These are phyloP conservation scores for Phataginus tetradactyla DNA, from an alignment of 2,797 vertebrate genomes.

Conservation along the genomic window DNA sequence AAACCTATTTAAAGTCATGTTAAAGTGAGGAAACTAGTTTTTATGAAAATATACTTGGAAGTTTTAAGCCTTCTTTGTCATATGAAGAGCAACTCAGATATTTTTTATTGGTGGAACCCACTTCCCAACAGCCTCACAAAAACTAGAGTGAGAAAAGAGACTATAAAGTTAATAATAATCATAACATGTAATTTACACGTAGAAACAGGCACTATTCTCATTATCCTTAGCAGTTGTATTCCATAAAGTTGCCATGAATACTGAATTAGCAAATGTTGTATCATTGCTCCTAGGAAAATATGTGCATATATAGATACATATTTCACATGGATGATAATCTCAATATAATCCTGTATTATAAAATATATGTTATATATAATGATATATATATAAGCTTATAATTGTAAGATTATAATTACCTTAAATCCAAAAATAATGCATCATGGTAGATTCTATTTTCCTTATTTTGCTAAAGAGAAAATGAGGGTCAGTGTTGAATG, in stretches of 20 bases:
- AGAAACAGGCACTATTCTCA: not conserved
- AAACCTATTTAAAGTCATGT: not conserved
- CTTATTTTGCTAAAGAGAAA: slow-evolving; percentile 21
- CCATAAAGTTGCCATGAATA: not conserved
- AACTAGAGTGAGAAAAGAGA: slow-evolving; percentile 7
- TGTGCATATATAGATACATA: not conserved
- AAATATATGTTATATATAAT: not conserved
- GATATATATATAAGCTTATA: not conserved
- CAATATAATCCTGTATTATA: not conserved
- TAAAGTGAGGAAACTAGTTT: not conserved
- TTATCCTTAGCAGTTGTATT: not conserved
- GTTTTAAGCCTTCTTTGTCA: not conserved
- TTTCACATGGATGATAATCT: not conserved
- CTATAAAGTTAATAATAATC: not conserved
- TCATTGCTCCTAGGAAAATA: not conserved
- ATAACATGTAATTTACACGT: not conserved
- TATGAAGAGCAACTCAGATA: not conserved
- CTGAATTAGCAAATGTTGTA: not conserved
- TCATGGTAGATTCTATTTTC: not conserved
- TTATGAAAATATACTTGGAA: not conserved
- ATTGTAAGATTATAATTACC: too few species aligned
- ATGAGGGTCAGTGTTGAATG: not conserved
- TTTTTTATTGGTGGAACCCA: not conserved
- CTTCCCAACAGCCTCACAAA: slow-evolving; percentile 36
- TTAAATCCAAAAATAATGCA: not conserved